Evolutionary conservation across 2,888 invertebrate species (phyloP).

Genomic region (Pyrocoelia pectoralis): DNA sequence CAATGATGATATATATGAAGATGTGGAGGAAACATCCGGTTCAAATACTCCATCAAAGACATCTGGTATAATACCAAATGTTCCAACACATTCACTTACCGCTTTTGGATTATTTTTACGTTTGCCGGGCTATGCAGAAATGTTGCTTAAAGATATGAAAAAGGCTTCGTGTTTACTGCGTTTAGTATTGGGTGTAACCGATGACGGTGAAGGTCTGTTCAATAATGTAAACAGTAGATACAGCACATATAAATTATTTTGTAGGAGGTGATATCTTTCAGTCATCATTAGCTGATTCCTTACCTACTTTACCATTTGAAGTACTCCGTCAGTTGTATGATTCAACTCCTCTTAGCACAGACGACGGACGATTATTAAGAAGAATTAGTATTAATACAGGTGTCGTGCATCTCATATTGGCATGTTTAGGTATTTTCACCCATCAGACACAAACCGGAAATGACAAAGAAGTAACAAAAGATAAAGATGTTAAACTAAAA

Average conservation of each 20-base stretch:
- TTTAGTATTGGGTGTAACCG: conserved; percentile 87
- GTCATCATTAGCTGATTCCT: conserved; percentile 71
- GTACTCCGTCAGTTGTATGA: conserved; percentile 81
- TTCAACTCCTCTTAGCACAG: conserved; percentile 75
- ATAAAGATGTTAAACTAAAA: conserved; percentile 51
- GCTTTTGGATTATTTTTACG: conserved; percentile 90
- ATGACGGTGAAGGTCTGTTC: conserved; percentile 85
- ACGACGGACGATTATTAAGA: conserved; percentile 78
- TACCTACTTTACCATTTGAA: conserved; percentile 81
- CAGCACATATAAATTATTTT: neutral
- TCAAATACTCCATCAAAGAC: conserved; percentile 63
- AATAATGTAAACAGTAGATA: neutral
- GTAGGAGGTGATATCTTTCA: conserved; percentile 74
- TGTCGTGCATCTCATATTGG: conserved; percentile 83
- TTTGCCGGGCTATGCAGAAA: conserved; percentile 90
- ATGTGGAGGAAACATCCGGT: conserved; percentile 65
- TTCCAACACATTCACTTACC: conserved; percentile 90
- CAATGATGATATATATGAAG: conserved; percentile 70
- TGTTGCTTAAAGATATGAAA: conserved; percentile 82
- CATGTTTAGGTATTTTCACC: conserved; percentile 89
- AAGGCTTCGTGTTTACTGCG: conserved; percentile 87
- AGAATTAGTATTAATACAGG: conserved; percentile 84
- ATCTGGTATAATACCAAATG: conserved; percentile 65
- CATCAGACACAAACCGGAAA: conserved; percentile 70
- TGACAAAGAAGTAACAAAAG: conserved; percentile 49